Evolutionary conservation across 2,797 vertebrate genomes (phyloP), one percentile per base, ranked within the genome.

Genomic region (Epinephelus coioides): DNA sequence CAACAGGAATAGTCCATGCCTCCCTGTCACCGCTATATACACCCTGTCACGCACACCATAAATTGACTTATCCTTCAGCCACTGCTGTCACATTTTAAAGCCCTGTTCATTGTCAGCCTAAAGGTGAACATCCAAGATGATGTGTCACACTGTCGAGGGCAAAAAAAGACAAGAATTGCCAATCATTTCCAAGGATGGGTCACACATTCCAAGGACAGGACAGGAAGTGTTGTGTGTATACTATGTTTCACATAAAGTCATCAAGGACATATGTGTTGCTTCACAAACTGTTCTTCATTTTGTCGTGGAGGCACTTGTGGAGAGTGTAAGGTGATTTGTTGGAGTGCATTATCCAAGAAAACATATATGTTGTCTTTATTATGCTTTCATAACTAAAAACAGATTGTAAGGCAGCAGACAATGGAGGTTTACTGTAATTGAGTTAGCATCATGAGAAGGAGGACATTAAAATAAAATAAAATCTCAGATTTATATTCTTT

Each of bases 31-130:
- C 14, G 21, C 9, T 14, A 68, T 38, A 18, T 57, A 73, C 19
- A 40, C 34, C 21, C 55, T 38, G 40, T 19, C 38, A 19, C 60
- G 69, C 53, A 62, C 30, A 19, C 7, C 9, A 11, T 7, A 21
- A 3, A 60, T 27, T 27, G 13, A 54, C 69, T 57, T 69, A 59
- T 65, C 40, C 69, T 60, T 54, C 18, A 66, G 14, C 53, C 54
- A n/a, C 38, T 43, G 19, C 55, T 81, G 67, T 76, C 56, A 76
- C 11, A 25, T 62, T 66, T 86, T 84, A 64, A 34, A 79, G 65
- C 40, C 76, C 43, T 46, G 57, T 50, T 72, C 34, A 70, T 78
- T 70, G 70, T 71, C 70, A 15, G 59, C 56, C 55, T 81, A 73
- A 80, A 83, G 60, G 34, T 70, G 59, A 79, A 68, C 81, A 73